These are phyloP conservation scores for Limosa lapponica DNA, from an alignment of 2,797 vertebrate genomes.

Conservation along the genomic window DNA sequence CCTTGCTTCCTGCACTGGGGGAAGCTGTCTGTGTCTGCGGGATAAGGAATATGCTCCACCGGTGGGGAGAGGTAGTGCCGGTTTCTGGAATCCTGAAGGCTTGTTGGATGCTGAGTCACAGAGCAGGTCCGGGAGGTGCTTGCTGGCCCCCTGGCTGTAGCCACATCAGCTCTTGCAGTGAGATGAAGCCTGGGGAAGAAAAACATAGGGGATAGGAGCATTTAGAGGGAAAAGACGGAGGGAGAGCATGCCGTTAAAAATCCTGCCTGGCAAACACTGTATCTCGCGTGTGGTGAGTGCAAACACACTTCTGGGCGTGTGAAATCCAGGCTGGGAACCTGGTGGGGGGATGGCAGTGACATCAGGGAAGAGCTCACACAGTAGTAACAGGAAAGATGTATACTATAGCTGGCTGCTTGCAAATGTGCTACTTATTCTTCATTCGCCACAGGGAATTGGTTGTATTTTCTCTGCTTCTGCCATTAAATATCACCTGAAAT, in stretches of 20 bases:
- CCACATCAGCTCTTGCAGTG: neutral
- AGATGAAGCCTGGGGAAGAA: neutral
- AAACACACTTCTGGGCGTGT: neutral
- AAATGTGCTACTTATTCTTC: neutral
- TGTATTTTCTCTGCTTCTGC: neutral
- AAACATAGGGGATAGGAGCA: neutral
- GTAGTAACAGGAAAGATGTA: neutral
- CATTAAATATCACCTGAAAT: neutral
- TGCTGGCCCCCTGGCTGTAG: neutral
- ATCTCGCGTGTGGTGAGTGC: neutral
- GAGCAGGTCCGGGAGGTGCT: neutral
- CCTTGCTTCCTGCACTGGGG: neutral
- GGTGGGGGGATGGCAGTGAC: neutral
- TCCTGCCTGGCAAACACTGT: neutral
- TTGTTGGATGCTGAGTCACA: slow-evolving; percentile 67
- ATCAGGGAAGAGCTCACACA: neutral
- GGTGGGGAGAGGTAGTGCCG: neutral
- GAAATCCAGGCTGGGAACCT: neutral
- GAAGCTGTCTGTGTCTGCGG: accelerated
- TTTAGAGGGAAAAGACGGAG: neutral
- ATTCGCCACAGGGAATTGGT: neutral
- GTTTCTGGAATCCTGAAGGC: neutral
- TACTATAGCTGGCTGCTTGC: neutral
- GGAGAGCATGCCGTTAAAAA: neutral
- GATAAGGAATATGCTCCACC: neutral